Conservation (phyloP, 2,888 invertebrate genomes). For the Nephrotoma flavescens region DNA sequence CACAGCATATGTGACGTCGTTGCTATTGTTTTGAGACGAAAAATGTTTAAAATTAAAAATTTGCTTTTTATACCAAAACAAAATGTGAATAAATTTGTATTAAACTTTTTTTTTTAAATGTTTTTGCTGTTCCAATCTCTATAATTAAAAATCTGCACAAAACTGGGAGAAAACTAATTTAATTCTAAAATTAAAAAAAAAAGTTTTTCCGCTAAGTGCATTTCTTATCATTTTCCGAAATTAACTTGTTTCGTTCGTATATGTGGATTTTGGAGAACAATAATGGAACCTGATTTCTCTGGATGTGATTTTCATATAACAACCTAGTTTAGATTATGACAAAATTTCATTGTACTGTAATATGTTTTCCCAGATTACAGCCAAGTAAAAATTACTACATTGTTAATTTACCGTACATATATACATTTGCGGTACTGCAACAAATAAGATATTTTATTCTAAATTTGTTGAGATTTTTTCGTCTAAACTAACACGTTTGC, state of each 20-base stretch:
- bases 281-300: too few species aligned
- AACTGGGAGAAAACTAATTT: neutral
- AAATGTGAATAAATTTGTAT: neutral
- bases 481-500: too few species aligned
- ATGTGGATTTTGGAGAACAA: too few species aligned
- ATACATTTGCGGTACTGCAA: too few species aligned
- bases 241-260: neutral
- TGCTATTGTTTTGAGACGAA: neutral
- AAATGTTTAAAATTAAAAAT: neutral
- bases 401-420: too few species aligned
- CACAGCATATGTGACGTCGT: neutral
- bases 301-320: too few species aligned
- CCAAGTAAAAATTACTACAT: too few species aligned
- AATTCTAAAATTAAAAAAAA: neutral
- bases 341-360: too few species aligned
- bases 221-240: neutral
- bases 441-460: too few species aligned
- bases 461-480: too few species aligned
- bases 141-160: neutral
- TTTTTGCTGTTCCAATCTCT: neutral
- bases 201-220: neutral
- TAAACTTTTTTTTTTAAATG: neutral
- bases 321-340: too few species aligned
- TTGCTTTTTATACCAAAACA: neutral
- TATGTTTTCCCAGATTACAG: too few species aligned